A percentile compares a stretch with the other conserved stretches of the same genome.
Conservation (phyloP, 2,888 invertebrate genomes). For the Vannuccia rotundouncinata region DNA sequence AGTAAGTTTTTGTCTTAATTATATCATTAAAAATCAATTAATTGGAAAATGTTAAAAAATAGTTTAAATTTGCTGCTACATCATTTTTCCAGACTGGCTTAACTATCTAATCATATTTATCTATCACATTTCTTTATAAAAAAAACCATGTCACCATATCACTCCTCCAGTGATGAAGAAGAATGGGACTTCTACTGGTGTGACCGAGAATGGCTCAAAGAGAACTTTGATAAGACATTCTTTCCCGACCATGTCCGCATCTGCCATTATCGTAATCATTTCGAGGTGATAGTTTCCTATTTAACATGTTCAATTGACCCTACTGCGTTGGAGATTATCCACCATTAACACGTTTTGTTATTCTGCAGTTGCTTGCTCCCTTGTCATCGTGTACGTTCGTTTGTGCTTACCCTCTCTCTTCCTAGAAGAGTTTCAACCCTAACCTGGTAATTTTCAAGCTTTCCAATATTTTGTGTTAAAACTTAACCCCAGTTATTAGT, state of each 20-base stretch:
- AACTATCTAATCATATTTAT: too few species aligned
- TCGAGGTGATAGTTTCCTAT: conserved; percentile 52
- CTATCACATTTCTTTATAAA: too few species aligned
- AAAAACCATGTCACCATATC: too few species aligned
- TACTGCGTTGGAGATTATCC: neutral
- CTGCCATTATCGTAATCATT: conserved; percentile 63
- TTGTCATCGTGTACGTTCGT: too few species aligned
- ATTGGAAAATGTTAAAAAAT: too few species aligned
- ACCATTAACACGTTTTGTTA: neutral
- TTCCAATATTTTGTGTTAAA: neutral
- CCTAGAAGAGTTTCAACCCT: neutral
- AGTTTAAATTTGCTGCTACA: too few species aligned
- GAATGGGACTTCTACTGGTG: conserved; percentile 38
- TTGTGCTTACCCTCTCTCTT: neutral
- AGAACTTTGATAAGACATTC: conserved; percentile 35
- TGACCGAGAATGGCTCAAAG: conserved; percentile 37
- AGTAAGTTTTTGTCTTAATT: too few species aligned
- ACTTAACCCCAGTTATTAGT: neutral
- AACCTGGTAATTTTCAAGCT: neutral
- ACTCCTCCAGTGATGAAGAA: conserved; percentile 8
- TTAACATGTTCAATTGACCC: neutral
- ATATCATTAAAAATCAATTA: too few species aligned
- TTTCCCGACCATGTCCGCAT: conserved; percentile 59
- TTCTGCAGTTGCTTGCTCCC: neutral
- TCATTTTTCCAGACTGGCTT: too few species aligned